Evolutionary conservation across 2,797 vertebrate genomes (phyloP).

Genomic region (Rhinella marina): DNA sequence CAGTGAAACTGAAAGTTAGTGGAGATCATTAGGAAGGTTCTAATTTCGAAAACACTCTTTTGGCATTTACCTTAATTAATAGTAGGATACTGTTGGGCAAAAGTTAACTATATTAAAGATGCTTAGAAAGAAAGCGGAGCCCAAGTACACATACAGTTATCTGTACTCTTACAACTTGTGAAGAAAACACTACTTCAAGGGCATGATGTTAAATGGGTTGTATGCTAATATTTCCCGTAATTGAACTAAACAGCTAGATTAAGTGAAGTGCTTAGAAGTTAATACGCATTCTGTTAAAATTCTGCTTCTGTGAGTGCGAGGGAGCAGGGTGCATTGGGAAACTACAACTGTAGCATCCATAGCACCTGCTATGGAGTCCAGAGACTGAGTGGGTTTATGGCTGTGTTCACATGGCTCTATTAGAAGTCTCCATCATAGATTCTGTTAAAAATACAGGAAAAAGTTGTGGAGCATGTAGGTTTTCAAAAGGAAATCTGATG

Average conservation of each 20-base stretch:
- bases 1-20: conserved; percentile 52
- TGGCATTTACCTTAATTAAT: conserved; percentile 58
- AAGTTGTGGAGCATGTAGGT: no score
- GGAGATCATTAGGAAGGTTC: conserved; percentile 57
- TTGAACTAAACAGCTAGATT: not conserved
- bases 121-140: not conserved
- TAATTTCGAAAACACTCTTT: conserved; percentile 58
- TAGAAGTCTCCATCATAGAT: no score
- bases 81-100: conserved; percentile 27
- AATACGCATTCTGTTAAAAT: not conserved
- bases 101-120: conserved; percentile 32
- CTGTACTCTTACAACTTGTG: not conserved
- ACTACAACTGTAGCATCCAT: not conserved
- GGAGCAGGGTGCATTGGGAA: not conserved
- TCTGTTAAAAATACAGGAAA: no score
- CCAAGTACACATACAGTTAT: not conserved
- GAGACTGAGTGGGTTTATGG: not conserved
- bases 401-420: no score
- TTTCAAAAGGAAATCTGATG: no score
- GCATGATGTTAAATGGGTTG: not conserved
- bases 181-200: not conserved
- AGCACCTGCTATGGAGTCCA: not conserved
- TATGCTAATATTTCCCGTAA: not conserved
- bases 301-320: not conserved
- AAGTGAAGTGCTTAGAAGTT: not conserved